A percentile compares a stretch with the other conserved stretches of the same genome.
These are phyloP conservation scores for Pyrocephalus nanus DNA, from an alignment of 2,797 vertebrate genomes.

Conservation along the genomic window DNA sequence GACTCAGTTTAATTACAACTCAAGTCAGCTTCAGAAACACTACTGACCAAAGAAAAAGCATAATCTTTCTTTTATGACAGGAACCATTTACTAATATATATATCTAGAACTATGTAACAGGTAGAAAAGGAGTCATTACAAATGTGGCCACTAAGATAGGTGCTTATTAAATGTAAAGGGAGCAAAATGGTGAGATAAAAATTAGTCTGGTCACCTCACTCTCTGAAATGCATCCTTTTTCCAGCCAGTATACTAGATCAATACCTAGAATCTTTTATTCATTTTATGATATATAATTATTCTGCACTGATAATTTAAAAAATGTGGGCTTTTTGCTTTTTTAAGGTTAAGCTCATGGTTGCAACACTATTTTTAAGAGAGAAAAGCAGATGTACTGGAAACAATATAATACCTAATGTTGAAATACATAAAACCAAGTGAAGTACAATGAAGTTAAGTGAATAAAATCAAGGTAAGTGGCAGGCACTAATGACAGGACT, in stretches of 20 bases:
- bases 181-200: not conserved
- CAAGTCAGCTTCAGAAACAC: conserved; percentile 4
- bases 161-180: not conserved
- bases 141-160: not conserved
- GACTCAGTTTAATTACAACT: conserved; percentile 28
- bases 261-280: not conserved
- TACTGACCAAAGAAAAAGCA: not conserved
- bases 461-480: not conserved
- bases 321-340: not conserved
- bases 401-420: not conserved
- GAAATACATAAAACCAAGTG: not conserved
- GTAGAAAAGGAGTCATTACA: not conserved
- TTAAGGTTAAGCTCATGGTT: not conserved
- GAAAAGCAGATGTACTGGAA: not conserved
- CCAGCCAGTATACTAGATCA: not conserved
- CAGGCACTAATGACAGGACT: not conserved
- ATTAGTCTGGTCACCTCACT: not conserved
- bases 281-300: not conserved
- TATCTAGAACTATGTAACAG: not conserved
- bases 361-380: not conserved
- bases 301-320: not conserved
- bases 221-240: not conserved
- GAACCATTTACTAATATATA: conserved; percentile 17
- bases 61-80: conserved; percentile 12
- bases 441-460: not conserved